Evolutionary conservation across 2,797 vertebrate genomes (phyloP), one percentile per base, ranked within the genome.

Genomic region (Paedocypris micromegethes): DNA sequence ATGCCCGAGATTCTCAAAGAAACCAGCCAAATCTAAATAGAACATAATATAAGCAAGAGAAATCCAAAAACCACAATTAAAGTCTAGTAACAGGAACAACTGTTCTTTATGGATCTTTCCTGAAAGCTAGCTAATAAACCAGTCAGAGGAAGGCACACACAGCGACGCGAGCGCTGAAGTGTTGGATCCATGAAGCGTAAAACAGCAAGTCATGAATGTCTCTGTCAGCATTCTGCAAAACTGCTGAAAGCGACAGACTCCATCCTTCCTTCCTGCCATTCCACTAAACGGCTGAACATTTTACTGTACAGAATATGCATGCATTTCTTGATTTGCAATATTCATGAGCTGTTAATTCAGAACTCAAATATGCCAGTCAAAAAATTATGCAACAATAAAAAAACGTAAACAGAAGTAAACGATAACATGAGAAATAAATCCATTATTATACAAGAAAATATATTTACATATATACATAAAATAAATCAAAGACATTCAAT

Each of bases 251-350:
- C 76, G 75, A 80, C 72, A 72, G 77, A 83, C 85, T 85, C 74
- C 80, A 76, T 82, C 82, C 87, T 86, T 89, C 86, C 87, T 89
- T 89, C 86, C 87, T 89, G 88, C 85, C 87, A 37, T 8, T 68
- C 9, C 68, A 66, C 71, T 72, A 70, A 81, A 79, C 53, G 58
- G 63, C 70, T 23, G 23, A 23, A 23, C 23, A 23, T 23, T 23
- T 23, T 23, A 23, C 23, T 23, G 23, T 23, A 23, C 23, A 23
- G 23, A 23, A 23, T 23, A 23, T 23, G 23, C 23, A 23, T 23
- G 23, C 43, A 64, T 70, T 39, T 56, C 61, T 73, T 66, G 65
- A 75, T 59, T n/a, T 63, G 43, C 48, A 8, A 2, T 2, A 3
- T 9, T 42, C 3, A 9, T 4, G 37, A 50, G 64, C 37, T 41